These are phyloP conservation scores for Bagarius yarrelli DNA, from an alignment of 2,113 vertebrate genomes.

Conservation along the genomic window DNA sequence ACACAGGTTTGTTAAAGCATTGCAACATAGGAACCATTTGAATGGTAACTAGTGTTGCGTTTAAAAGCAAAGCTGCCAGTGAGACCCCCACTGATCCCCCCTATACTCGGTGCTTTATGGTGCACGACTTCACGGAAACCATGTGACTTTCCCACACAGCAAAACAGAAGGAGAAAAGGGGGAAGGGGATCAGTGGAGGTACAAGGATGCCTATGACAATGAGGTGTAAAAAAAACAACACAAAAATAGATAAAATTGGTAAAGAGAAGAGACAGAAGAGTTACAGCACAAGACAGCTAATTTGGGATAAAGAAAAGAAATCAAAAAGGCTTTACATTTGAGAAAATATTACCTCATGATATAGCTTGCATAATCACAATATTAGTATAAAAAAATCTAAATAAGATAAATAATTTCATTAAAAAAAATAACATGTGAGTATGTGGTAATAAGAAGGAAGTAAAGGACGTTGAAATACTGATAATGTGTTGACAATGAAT, in stretches of 20 bases:
- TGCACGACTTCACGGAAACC: constrained; percentile 76
- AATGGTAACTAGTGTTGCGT: constrained; percentile 35
- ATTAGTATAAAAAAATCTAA: too few species aligned
- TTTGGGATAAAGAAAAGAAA: constrained; percentile 33
- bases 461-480: too few species aligned
- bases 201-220: constrained; percentile 22
- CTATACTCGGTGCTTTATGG: constrained; percentile 74
- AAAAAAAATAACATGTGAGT: too few species aligned
- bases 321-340: background rate
- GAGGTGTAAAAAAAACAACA: constrained; percentile 38
- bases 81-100: constrained; percentile 59
- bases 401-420: too few species aligned
- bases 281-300: constrained; percentile 4
- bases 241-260: constrained; percentile 40
- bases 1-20: background rate
- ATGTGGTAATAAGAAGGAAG: too few species aligned
- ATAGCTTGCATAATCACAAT: too few species aligned
- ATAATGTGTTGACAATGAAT: too few species aligned
- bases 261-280: constrained; percentile 9
- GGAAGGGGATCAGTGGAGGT: constrained; percentile 45
- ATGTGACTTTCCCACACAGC: constrained; percentile 74
- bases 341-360: too few species aligned
- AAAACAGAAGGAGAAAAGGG: constrained; percentile 51
- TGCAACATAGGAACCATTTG: constrained; percentile 58
- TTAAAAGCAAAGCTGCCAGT: constrained; percentile 49